Percentiles rank a stretch among this genome's conserved stretches.
Conservation (phyloP, 2,888 invertebrate species). For the Lycia hirtaria region DNA sequence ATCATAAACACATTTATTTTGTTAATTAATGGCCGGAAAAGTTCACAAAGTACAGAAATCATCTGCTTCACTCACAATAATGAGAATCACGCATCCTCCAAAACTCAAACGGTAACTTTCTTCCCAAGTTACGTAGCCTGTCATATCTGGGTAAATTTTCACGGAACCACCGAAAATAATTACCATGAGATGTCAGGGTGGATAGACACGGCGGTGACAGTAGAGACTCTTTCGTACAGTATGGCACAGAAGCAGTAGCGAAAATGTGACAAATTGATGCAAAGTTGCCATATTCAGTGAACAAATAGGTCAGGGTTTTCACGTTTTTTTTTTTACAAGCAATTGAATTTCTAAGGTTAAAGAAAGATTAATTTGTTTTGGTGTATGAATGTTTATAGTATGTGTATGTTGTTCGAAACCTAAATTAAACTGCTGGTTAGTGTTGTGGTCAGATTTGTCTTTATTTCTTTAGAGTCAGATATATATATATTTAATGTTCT, state of each 20-base stretch:
- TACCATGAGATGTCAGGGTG: conserved; percentile 18
- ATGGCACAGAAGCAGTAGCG: too few species aligned
- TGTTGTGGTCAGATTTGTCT: too few species aligned
- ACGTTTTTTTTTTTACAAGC: not conserved
- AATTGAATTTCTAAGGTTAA: not conserved
- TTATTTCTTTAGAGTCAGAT: too few species aligned
- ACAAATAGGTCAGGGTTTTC: not conserved
- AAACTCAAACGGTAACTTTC: conserved; percentile 25
- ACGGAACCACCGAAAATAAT: conserved; percentile 24
- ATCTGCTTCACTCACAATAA: conserved; percentile 14
- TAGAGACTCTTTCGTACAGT: not conserved
- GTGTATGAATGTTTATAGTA: too few species aligned
- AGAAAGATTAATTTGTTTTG: not conserved
- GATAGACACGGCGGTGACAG: conserved; percentile 1
- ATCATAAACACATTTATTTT: too few species aligned
- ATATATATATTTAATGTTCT: too few species aligned
- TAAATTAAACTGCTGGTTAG: too few species aligned
- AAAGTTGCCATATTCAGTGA: not conserved
- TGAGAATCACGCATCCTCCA: conserved; percentile 20
- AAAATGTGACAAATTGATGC: too few species aligned
- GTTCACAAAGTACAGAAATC: conserved; percentile 19
- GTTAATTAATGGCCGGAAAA: conserved; percentile 10
- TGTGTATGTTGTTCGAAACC: too few species aligned
- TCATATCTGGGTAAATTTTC: conserved; percentile 12
- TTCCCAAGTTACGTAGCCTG: conserved; percentile 18